Percentiles rank a stretch among this genome's conserved stretches.
These are phyloP conservation scores for Synergus japonicus DNA, from an alignment of 2,888 invertebrate genomes.

Conservation along the genomic window DNA sequence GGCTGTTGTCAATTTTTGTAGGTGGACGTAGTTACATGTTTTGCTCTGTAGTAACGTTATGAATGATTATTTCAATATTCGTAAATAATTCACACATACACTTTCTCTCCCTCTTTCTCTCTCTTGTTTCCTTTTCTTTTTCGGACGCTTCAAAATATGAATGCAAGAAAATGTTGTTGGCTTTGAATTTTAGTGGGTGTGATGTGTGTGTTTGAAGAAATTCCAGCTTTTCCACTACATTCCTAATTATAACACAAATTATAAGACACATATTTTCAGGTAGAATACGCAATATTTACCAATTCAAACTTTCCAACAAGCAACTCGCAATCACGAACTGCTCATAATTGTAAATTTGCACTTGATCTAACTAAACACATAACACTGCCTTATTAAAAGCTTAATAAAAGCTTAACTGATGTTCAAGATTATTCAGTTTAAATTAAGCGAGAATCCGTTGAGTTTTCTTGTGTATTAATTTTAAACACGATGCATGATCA, in stretches of 20 bases:
- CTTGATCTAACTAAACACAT: constrained; percentile 22
- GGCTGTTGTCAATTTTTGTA: constrained; percentile 38
- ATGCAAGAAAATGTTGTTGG: constrained; percentile 38
- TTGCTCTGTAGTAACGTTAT: constrained; percentile 39
- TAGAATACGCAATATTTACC: constrained; percentile 15
- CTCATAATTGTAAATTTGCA: constrained; percentile 22
- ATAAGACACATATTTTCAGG: constrained; percentile 25
- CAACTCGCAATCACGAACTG: neutral
- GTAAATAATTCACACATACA: neutral
- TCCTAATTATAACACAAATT: constrained; percentile 26
- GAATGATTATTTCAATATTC: constrained; percentile 43
- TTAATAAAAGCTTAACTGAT: neutral
- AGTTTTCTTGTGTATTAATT: constrained; percentile 12
- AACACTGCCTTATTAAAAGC: constrained; percentile 5
- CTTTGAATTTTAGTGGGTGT: constrained; percentile 37
- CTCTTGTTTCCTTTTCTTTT: constrained; percentile 37
- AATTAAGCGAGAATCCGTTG: constrained; percentile 20
- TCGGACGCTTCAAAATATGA: constrained; percentile 41
- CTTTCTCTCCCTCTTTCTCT: constrained; percentile 22
- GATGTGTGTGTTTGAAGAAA: constrained; percentile 33
- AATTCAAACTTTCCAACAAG: constrained; percentile 11
- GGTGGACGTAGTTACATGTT: constrained; percentile 36
- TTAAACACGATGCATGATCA: constrained; percentile 31
- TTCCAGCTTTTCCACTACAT: constrained; percentile 32
- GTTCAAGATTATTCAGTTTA: constrained; percentile 4